phyloP scores from a whole-genome alignment of 2,113 vertebrate genomes.

The Sporophila hypoxantha region DNA sequence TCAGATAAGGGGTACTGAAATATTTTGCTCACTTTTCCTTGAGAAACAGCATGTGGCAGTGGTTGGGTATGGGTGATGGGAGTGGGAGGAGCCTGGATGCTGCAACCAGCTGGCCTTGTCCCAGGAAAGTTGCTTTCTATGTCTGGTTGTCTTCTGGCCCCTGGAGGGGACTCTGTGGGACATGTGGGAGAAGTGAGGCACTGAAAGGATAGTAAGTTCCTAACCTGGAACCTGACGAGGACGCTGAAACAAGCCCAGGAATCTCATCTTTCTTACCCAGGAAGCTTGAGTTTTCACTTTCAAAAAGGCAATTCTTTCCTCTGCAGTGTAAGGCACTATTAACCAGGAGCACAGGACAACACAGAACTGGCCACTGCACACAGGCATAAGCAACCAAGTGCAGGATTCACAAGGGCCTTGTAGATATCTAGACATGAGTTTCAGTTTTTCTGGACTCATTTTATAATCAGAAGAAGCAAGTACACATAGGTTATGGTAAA shows the following conservation, averaged over 20 bases:
- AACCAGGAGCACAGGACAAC: background rate
- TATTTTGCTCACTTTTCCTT: background rate
- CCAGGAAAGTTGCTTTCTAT: fast-evolving
- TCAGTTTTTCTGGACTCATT: background rate
- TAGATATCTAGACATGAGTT: background rate
- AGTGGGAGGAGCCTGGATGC: background rate
- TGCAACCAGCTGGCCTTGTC: background rate
- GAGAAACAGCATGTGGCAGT: background rate
- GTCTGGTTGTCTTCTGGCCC: background rate
- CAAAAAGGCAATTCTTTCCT: background rate
- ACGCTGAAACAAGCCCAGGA: background rate
- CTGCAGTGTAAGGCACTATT: background rate
- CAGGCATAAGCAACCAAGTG: background rate
- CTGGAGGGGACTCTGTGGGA: background rate
- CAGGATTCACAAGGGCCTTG: background rate
- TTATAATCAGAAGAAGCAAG: background rate
- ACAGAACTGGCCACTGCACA: background rate
- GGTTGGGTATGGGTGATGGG: background rate
- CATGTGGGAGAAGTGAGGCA: background rate
- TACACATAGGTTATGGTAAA: background rate
- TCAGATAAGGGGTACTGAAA: background rate
- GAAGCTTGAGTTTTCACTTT: background rate
- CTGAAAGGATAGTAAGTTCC: background rate
- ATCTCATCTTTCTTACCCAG: background rate
- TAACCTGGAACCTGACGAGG: background rate